Evolutionary conservation across 2,113 vertebrate species (phyloP).

Genomic region (Hippolais icterina): DNA sequence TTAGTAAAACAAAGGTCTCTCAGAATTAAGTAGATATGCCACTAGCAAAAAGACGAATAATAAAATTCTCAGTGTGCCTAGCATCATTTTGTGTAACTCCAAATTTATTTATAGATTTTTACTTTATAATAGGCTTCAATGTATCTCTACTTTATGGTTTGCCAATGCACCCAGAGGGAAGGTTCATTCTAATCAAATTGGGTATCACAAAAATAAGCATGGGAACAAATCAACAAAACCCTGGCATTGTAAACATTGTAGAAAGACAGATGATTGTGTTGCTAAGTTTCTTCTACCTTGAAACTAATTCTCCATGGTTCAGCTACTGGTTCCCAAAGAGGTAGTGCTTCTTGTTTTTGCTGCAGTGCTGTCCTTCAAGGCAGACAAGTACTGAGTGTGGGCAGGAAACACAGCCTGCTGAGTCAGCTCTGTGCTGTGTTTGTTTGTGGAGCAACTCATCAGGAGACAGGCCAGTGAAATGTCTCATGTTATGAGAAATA

Average conservation of each 20-base stretch:
- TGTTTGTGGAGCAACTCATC: background rate
- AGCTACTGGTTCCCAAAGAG: conserved; percentile 7
- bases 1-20: conserved; percentile 60
- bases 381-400: background rate
- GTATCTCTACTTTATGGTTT: conserved; percentile 44
- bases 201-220: conserved; percentile 53
- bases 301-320: conserved; percentile 53
- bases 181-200: conserved; percentile 66
- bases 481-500: background rate
- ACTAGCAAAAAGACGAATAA: conserved; percentile 70
- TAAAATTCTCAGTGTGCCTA: conserved; percentile 51
- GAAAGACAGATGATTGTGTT: conserved; percentile 43
- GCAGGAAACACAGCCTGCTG: background rate
- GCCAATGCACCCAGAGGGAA: conserved; percentile 40
- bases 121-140: conserved; percentile 53
- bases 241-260: conserved; percentile 16
- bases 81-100: conserved; percentile 44
- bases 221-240: conserved; percentile 38
- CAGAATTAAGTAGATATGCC: conserved; percentile 57
- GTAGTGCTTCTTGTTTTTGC: background rate
- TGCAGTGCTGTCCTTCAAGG: background rate
- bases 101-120: conserved; percentile 71
- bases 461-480: background rate
- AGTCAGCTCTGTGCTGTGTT: background rate
- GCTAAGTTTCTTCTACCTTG: conserved; percentile 48